phyloP scores from a whole-genome alignment of 2,797 vertebrate genomes.

The Pipistrellus pipistrellus region DNA sequence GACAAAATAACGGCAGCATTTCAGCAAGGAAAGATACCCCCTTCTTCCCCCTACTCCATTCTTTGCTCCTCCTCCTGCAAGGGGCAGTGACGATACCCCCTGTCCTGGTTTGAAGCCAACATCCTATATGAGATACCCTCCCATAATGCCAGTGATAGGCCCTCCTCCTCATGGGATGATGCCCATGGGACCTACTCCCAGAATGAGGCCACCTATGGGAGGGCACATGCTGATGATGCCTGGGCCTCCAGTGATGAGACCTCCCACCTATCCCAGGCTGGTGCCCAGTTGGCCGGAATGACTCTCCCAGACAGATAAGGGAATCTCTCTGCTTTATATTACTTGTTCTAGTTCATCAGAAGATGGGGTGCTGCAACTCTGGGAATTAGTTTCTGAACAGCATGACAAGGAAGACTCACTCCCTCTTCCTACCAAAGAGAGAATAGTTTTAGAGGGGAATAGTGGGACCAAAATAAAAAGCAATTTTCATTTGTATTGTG shows the following conservation, averaged over 20 bases:
- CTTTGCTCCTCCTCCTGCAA: neutral
- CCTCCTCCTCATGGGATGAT: neutral
- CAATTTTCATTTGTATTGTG: neutral
- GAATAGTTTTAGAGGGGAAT: neutral
- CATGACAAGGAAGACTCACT: neutral
- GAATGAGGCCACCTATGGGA: neutral
- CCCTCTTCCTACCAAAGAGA: neutral
- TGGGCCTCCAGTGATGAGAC: neutral
- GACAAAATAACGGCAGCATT: neutral
- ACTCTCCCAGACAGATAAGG: neutral
- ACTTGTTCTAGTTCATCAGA: neutral
- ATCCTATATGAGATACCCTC: neutral
- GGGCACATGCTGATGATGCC: neutral
- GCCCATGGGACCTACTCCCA: neutral
- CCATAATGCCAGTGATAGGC: neutral
- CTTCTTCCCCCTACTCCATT: neutral
- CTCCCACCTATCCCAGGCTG: neutral
- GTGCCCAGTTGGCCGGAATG: neutral
- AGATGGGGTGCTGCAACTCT: neutral
- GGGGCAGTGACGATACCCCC: too few relatives aligned
- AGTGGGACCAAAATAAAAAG: neutral
- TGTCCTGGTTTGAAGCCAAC: neutral
- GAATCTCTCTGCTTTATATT: neutral
- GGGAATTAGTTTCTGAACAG: neutral
- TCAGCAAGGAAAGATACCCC: neutral